Evolutionary conservation across 2,888 invertebrate genomes (phyloP).

Genomic region (Ormyrus thymus): DNA sequence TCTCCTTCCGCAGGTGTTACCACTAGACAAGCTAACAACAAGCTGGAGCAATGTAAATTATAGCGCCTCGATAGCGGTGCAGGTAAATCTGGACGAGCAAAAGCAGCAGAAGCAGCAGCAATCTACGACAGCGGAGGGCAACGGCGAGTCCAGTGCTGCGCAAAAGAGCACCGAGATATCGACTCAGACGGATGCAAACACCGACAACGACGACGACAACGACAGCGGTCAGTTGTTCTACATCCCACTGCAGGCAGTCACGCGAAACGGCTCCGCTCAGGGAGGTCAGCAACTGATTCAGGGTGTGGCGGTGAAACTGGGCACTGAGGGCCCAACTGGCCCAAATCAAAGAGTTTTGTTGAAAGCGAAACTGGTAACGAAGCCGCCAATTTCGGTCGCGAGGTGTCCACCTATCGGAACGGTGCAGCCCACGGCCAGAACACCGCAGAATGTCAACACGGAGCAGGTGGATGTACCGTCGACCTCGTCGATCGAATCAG

Average conservation of each 20-base stretch:
- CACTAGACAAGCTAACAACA: slow-evolving; percentile 70
- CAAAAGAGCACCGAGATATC: slow-evolving; percentile 74
- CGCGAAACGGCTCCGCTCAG: slow-evolving; percentile 72
- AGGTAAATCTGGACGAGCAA: slow-evolving; percentile 76
- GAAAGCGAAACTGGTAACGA: slow-evolving; percentile 81
- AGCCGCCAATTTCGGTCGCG: slow-evolving; percentile 75
- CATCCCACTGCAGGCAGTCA: slow-evolving; percentile 78
- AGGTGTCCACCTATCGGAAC: slow-evolving; percentile 77
- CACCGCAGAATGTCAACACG: slow-evolving; percentile 59
- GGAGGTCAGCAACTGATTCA: slow-evolving; percentile 77
- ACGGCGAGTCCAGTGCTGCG: slow-evolving; percentile 49
- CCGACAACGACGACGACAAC: slow-evolving; percentile 75
- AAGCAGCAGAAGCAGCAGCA: slow-evolving; percentile 57
- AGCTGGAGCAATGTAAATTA: slow-evolving; percentile 74
- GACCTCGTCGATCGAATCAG: slow-evolving; percentile 44
- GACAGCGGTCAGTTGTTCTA: slow-evolving; percentile 80
- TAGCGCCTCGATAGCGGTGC: slow-evolving; percentile 74
- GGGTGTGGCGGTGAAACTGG: slow-evolving; percentile 81
- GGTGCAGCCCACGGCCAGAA: slow-evolving; percentile 77
- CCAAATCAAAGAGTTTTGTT: slow-evolving; percentile 80
- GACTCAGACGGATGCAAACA: slow-evolving; percentile 74
- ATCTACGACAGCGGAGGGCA: slow-evolving; percentile 57
- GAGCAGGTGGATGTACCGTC: slow-evolving; percentile 53
- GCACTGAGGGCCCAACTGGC: slow-evolving; percentile 80
- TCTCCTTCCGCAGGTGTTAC: slow-evolving; percentile 63